Conservation (phyloP, 1,140 invertebrate genomes). For the Brachionus asplanchnoidis region DNA sequence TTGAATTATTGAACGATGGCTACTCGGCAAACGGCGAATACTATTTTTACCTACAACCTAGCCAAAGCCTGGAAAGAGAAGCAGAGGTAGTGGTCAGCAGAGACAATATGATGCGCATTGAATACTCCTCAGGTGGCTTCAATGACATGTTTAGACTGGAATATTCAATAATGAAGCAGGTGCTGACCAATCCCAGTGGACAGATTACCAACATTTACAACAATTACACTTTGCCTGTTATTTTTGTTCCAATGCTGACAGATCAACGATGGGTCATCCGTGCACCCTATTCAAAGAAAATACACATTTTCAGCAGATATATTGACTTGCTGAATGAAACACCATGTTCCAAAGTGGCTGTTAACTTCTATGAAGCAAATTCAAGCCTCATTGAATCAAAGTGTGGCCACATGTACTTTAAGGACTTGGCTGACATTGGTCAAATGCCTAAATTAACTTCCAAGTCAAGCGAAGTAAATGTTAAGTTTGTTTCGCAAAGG, state of each 20-base stretch:
- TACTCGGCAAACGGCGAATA: constrained; percentile 23
- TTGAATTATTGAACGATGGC: not conserved
- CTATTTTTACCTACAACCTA: not conserved
- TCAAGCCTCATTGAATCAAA: not conserved
- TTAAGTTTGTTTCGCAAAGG: constrained; percentile 14
- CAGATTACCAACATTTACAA: not conserved
- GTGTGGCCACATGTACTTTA: constrained; percentile 15
- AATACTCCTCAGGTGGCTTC: not conserved
- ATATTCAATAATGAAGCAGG: not conserved
- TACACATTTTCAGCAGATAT: not conserved
- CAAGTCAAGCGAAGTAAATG: constrained; percentile 7
- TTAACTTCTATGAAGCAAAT: constrained; percentile 25
- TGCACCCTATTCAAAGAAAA: constrained; percentile 33
- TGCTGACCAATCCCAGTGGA: not conserved
- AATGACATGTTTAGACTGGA: not conserved
- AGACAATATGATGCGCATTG: constrained; percentile 13
- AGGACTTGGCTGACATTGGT: not conserved
- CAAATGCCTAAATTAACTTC: not conserved
- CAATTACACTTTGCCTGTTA: not conserved
- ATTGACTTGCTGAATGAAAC: constrained; percentile 28
- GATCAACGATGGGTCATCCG: constrained; percentile 23
- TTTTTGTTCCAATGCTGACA: constrained; percentile 18
- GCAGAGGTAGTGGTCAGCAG: not conserved
- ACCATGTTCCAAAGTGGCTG: not conserved
- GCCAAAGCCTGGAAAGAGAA: not conserved